Conservation (phyloP, 2,888 invertebrate genomes). For the Dastarcus helophoroides region DNA sequence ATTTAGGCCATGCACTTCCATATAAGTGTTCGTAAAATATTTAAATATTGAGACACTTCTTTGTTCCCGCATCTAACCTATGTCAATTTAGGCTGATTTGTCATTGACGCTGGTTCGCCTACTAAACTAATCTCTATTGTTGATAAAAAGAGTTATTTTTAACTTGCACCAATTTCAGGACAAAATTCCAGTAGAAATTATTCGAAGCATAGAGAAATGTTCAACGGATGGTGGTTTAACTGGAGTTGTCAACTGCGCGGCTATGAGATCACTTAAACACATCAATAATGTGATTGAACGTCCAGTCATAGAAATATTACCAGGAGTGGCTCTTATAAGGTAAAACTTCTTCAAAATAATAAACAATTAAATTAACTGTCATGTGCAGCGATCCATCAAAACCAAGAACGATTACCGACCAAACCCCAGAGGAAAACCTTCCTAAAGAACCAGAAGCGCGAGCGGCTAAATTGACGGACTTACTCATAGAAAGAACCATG, state of each 20-base stretch:
- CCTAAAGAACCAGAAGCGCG: slow-evolving; percentile 39
- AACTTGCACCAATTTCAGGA: too few relatives aligned
- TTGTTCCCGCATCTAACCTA: too few relatives aligned
- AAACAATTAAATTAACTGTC: background rate
- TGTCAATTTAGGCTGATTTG: too few relatives aligned
- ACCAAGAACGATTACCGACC: background rate
- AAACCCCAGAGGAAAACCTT: slow-evolving; percentile 6
- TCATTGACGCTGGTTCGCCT: too few relatives aligned
- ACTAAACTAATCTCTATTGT: too few relatives aligned
- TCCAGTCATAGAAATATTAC: slow-evolving; percentile 43
- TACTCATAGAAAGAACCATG: slow-evolving; percentile 44
- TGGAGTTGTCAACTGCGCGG: slow-evolving; percentile 40
- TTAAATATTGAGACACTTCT: too few relatives aligned
- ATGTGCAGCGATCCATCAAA: background rate
- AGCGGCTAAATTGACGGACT: slow-evolving; percentile 41
- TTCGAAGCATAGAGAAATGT: slow-evolving; percentile 12
- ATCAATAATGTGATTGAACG: slow-evolving; percentile 45
- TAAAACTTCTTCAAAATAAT: slow-evolving; percentile 19
- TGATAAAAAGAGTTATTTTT: too few relatives aligned
- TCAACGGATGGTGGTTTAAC: slow-evolving; percentile 11
- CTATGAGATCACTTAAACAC: slow-evolving; percentile 45
- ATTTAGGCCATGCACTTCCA: too few relatives aligned
- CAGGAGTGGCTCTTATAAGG: slow-evolving; percentile 48
- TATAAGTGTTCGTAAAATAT: too few relatives aligned
- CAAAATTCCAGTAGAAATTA: background rate